Base-by-base conservation (phyloP, 2,797 vertebrate species). In the Lepus oiostolus region DNA sequence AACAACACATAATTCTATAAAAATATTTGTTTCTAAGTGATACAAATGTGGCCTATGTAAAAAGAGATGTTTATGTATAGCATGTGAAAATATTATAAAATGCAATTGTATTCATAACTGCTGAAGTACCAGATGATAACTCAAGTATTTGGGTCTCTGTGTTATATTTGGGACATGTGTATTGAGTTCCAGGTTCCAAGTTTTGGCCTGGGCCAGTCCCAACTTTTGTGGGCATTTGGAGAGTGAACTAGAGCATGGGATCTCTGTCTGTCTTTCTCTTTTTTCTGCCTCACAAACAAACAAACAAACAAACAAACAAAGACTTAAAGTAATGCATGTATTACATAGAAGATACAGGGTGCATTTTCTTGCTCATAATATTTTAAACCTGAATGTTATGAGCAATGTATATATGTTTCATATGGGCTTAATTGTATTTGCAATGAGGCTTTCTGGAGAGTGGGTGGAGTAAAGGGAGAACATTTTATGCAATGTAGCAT, bases 21-120 rank as follows among this genome's bases (percentile, higher is more conserved):
- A 82, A n/a, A 63, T 54, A 63, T 65, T 88, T 60, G 30, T 30
- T 94, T 58, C 16, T 91, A 85, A 47, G 5, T 70, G 24, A 65
- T 62, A 95, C 85, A 24, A 52, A 62, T 50, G 4, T 83, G 9
- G 24, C 14, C 11, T 35, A 67, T 60, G 80, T 86, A 62, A 81
- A 95, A 96, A 93, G 4, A 82, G 28, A 32, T 26, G 4, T 79
- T 82, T 83, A 63, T 30, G 6, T 82, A 54, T n/a, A 42, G 6
- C 30, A 70, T 75, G 12, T 82, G 32, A 84, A 93, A 93, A 54
- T 81, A 21, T 7, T 52, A 17, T 2, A 91, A 62, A 87, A 82
- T 88, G 50, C 62, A 2, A n/a, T 72, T 68, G 3, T 13, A 75
- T 3, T 87, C 26, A 81, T 63, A 24, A 5, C 0, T 88, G 14